Base-by-base conservation (phyloP, 2,888 invertebrate genomes). In the Craniophora ligustri region DNA sequence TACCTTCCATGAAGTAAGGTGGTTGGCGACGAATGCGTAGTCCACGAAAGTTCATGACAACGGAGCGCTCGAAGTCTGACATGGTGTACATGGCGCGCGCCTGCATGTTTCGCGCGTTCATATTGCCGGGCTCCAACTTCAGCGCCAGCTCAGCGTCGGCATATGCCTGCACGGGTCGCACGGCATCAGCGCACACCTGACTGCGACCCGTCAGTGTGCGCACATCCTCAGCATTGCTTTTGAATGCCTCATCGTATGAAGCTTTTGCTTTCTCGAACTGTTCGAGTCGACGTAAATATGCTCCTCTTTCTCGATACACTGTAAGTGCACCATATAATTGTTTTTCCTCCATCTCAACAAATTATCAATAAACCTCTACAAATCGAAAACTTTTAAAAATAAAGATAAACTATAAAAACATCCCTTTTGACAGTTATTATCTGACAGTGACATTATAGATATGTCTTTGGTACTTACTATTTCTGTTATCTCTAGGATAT, bases 1-100 rank as follows among this genome's bases (percentile, higher is more conserved):
- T 91, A n/a, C 93, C 92, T 68, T 92, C 92, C 35, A 73, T 83
- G 63, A 93, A 93, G 66, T 93, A 93, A 0, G 90, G 89, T 1
- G 93, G 93, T 57, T 91, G 88, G 3, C 80, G 79, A 7, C 93
- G 86, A 19, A 61, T 53, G 15, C 88, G 78, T 0, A 82, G 68
- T 1, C 93, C 93, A 3, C 92, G 85, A 50, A 77, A 88, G 67
- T 92, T 92, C 85, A 91, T 89, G n/a, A 92, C 89, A 2, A 92
- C 87, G 1, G 91, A 91, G 28, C 87, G 82, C 53, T 93, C 93
- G 55, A 92, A 93, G 64, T 93, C 91, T 0, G 89, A 88, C 90
- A 92, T 89, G 8, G 91, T 89, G 65, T 93, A 92, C 84, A 92
- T 82, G 11, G 92, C 93, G 1, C 90, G 86, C 1, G 91, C 83